phyloP scores from a whole-genome alignment of 2,113 vertebrate species.

The Deroptyus accipitrinus region DNA sequence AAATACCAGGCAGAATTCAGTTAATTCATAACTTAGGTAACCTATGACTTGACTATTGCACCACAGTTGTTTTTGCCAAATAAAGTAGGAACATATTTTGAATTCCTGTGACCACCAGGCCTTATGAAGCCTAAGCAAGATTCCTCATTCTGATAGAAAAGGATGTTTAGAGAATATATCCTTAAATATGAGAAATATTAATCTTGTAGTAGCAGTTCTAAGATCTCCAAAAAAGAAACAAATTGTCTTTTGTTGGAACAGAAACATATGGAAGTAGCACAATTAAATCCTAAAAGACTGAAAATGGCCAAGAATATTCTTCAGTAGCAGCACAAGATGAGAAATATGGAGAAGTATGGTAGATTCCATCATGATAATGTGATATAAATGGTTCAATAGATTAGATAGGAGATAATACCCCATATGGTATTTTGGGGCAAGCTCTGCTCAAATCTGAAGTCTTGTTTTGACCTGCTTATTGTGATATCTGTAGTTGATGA shows the following conservation, averaged over 20 bases:
- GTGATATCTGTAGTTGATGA: background rate
- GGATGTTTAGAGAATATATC: background rate
- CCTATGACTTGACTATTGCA: slow-evolving; percentile 24
- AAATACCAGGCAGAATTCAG: background rate
- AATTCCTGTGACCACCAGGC: background rate
- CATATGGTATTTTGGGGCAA: background rate
- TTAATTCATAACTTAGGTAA: background rate
- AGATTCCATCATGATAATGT: background rate
- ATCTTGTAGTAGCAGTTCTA: background rate
- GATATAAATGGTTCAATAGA: background rate
- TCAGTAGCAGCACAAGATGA: background rate
- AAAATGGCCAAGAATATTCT: background rate
- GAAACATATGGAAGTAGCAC: background rate
- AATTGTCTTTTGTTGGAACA: background rate
- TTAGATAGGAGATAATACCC: background rate
- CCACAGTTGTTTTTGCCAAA: slow-evolving; percentile 67
- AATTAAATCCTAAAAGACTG: background rate
- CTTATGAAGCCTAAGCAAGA: background rate
- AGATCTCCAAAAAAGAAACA: background rate
- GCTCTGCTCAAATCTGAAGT: background rate
- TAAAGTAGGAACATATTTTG: slow-evolving; percentile 37
- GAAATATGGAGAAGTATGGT: background rate
- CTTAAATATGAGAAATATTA: background rate
- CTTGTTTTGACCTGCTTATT: background rate
- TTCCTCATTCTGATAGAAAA: background rate